These are phyloP conservation scores for Antheraea pernyi DNA, from an alignment of 1,140 invertebrate species.

Conservation along the genomic window DNA sequence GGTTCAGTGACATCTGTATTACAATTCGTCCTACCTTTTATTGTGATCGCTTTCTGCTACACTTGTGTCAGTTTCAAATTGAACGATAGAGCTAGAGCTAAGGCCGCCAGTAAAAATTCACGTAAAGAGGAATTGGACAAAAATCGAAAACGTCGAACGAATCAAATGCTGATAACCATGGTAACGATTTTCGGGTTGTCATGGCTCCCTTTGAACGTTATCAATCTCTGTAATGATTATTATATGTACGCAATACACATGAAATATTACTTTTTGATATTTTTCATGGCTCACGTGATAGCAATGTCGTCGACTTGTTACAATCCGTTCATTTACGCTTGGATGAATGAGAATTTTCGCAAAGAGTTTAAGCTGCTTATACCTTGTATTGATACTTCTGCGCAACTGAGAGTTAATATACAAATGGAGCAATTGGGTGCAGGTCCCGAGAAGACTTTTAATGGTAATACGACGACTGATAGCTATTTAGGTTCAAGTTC, in stretches of 20 bases:
- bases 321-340: slow-evolving; percentile 95
- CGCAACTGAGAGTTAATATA: slow-evolving; percentile 55
- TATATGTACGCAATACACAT: slow-evolving; percentile 85
- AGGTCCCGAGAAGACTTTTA: slow-evolving; percentile 83
- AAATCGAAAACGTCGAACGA: slow-evolving; percentile 88
- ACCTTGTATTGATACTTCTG: slow-evolving; percentile 84
- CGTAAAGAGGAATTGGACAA: slow-evolving; percentile 87
- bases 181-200: slow-evolving; percentile 96
- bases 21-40: slow-evolving; percentile 97
- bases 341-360: slow-evolving; percentile 98
- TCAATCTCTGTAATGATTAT: slow-evolving; percentile 94
- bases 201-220: slow-evolving; percentile 97
- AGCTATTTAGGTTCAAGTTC: slow-evolving; percentile 67
- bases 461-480: slow-evolving; percentile 82
- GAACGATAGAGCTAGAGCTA: slow-evolving; percentile 86
- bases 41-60: slow-evolving; percentile 97
- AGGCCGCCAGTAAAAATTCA: slow-evolving; percentile 87
- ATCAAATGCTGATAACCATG: slow-evolving; percentile 98
- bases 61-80: slow-evolving; percentile 94
- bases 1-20: slow-evolving; percentile 92
- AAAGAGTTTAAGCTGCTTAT: slow-evolving; percentile 96
- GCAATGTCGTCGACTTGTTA: slow-evolving; percentile 99
- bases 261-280: slow-evolving; percentile 90
- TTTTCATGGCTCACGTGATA: slow-evolving; percentile 95
- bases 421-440: slow-evolving; percentile 67